These are phyloP conservation scores for Anarhynchus alexandrinus DNA, from an alignment of 2,113 vertebrate species.

Conservation along the genomic window DNA sequence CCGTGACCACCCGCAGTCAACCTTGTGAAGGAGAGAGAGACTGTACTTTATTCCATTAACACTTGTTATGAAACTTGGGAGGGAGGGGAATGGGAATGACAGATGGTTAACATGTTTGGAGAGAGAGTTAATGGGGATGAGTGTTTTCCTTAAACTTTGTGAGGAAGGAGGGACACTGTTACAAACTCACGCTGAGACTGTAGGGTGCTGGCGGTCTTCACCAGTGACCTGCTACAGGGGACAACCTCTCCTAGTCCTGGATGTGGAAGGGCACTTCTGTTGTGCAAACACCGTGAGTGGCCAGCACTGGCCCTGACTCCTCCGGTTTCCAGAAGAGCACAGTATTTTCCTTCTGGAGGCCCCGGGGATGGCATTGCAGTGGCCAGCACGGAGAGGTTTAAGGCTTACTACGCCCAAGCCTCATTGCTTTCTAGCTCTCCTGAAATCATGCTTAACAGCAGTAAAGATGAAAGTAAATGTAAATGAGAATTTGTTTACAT, in stretches of 20 bases:
- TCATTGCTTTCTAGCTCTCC: neutral
- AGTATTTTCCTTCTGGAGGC: neutral
- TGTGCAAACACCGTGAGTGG: rapidly evolving
- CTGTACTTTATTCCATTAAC: neutral
- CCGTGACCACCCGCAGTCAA: neutral
- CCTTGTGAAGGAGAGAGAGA: neutral
- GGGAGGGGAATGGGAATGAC: neutral
- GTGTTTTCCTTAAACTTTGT: neutral
- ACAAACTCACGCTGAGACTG: neutral
- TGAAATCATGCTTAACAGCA: neutral
- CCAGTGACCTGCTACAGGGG: neutral
- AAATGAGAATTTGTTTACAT: conserved; percentile 20
- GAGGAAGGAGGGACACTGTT: neutral
- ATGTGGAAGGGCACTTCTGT: neutral
- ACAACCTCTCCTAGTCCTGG: neutral
- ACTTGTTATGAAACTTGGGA: neutral
- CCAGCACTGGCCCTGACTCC: neutral
- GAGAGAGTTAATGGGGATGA: neutral
- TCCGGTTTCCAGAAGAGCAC: neutral
- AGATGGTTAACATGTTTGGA: neutral
- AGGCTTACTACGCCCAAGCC: neutral
- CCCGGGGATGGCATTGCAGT: neutral
- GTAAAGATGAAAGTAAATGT: conserved; percentile 43
- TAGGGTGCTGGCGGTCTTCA: neutral
- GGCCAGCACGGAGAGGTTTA: neutral